phyloP scores from a whole-genome alignment of 2,888 invertebrate species.

The Stenoptilia bipunctidactyla region DNA sequence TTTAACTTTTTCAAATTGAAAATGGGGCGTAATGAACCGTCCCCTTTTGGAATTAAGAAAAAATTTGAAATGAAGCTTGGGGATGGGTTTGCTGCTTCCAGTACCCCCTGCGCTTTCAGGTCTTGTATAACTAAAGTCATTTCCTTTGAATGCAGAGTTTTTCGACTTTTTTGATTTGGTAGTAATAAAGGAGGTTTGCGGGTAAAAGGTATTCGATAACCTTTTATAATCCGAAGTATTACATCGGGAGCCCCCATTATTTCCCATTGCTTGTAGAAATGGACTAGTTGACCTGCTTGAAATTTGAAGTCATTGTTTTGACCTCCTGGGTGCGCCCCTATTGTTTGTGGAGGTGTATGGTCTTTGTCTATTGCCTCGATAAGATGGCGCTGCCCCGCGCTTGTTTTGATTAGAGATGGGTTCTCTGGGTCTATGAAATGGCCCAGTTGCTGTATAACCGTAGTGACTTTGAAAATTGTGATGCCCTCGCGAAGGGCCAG shows the following conservation, averaged over 20 bases:
- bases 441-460: too few relatives aligned
- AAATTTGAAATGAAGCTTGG: constrained; percentile 6
- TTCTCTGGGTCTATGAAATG: too few relatives aligned
- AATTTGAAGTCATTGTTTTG: too few relatives aligned
- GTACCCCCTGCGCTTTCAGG: background rate
- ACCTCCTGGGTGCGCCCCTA: too few relatives aligned
- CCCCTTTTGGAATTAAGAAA: constrained; percentile 2
- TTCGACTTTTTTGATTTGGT: background rate
- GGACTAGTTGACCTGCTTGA: background rate
- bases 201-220: constrained; percentile 3
- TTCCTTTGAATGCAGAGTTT: background rate
- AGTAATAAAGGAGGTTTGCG: constrained; percentile 2
- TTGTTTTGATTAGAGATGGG: too few relatives aligned
- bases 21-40: too few relatives aligned
- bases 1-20: background rate
- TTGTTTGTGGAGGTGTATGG: too few relatives aligned
- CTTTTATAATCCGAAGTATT: background rate
- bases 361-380: too few relatives aligned
- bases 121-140: background rate
- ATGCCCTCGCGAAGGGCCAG: too few relatives aligned
- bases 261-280: background rate
- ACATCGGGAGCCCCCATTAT: background rate
- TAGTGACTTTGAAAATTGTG: too few relatives aligned
- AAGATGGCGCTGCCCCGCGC: too few relatives aligned
- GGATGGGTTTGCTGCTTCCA: background rate